Evolutionary conservation across 2,888 invertebrate genomes (phyloP).

Genomic region (Ecliptopera silaceata): DNA sequence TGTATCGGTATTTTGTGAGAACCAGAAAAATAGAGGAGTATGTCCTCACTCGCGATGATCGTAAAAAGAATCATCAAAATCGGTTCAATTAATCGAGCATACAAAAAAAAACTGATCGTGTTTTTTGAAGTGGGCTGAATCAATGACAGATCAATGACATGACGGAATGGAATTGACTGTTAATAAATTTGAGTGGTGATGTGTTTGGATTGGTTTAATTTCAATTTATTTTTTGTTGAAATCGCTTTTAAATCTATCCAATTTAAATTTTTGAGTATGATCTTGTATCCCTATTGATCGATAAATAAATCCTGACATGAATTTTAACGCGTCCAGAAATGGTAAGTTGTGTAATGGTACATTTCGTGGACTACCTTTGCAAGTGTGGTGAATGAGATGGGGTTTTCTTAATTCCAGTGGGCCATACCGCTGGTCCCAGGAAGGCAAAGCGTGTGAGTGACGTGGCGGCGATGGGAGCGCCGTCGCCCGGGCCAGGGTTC

Average conservation of each 20-base stretch:
- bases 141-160: too few relatives aligned
- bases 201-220: constrained; percentile 58
- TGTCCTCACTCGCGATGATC: too few relatives aligned
- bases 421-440: constrained; percentile 67
- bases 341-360: constrained; percentile 49
- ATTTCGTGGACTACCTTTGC: not conserved
- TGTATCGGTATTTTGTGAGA: too few relatives aligned
- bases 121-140: too few relatives aligned
- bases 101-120: too few relatives aligned
- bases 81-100: too few relatives aligned
- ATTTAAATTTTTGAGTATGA: constrained; percentile 59
- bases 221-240: not conserved
- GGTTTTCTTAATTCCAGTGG: constrained; percentile 52
- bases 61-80: too few relatives aligned
- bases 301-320: constrained; percentile 54
- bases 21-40: too few relatives aligned
- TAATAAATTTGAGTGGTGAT: constrained; percentile 57
- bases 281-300: constrained; percentile 43
- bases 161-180: not conserved
- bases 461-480: constrained; percentile 86
- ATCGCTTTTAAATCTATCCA: constrained; percentile 41
- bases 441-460: constrained; percentile 87
- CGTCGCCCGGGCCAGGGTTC: constrained; percentile 65
- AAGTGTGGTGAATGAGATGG: constrained; percentile 9
- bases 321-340: constrained; percentile 79